A percentile compares a stretch with the other conserved stretches of the same genome.
Evolutionary conservation across 2,888 invertebrate species (phyloP).

Genomic region (Portevinia maculata): DNA sequence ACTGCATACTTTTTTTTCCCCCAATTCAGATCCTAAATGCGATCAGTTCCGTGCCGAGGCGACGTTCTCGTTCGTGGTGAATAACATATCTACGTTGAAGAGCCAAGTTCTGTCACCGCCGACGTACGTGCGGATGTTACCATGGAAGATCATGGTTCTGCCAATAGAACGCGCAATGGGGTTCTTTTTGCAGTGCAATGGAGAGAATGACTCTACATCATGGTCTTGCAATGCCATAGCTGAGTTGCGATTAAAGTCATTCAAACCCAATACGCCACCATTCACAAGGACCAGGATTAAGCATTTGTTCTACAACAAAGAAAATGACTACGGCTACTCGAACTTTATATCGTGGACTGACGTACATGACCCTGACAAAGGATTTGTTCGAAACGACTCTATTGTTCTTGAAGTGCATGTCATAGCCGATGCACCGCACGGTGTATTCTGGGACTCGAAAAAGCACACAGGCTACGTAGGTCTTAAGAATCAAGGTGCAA

Average conservation of each 20-base stretch:
- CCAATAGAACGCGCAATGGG: constrained; percentile 87
- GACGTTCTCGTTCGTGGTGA: constrained; percentile 94
- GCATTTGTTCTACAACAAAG: constrained; percentile 95
- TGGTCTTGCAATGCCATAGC: constrained; percentile 99
- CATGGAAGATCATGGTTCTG: constrained; percentile 99
- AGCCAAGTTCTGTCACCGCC: constrained; percentile 93
- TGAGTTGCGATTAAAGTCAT: constrained; percentile 94
- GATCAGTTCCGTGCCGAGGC: constrained; percentile 87
- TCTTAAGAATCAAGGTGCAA: constrained; percentile 99
- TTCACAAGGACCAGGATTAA: constrained; percentile 93
- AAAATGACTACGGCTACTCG: constrained; percentile 97
- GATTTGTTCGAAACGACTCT: constrained; percentile 95
- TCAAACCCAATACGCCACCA: constrained; percentile 94
- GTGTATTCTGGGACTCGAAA: constrained; percentile 99
- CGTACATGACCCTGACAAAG: constrained; percentile 94
- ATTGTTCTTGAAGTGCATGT: constrained; percentile 92
- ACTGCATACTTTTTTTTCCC: too few species aligned
- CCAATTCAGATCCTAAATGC: constrained; percentile 78
- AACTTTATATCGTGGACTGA: constrained; percentile 98
- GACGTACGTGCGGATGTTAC: constrained; percentile 96
- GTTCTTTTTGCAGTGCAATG: constrained; percentile 97
- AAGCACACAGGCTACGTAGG: constrained; percentile 96
- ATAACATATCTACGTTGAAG: constrained; percentile 94
- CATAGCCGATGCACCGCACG: constrained; percentile 94
- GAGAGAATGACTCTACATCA: constrained; percentile 96